phyloP scores from a whole-genome alignment of 2,113 vertebrate genomes.

The Scortum barcoo region DNA sequence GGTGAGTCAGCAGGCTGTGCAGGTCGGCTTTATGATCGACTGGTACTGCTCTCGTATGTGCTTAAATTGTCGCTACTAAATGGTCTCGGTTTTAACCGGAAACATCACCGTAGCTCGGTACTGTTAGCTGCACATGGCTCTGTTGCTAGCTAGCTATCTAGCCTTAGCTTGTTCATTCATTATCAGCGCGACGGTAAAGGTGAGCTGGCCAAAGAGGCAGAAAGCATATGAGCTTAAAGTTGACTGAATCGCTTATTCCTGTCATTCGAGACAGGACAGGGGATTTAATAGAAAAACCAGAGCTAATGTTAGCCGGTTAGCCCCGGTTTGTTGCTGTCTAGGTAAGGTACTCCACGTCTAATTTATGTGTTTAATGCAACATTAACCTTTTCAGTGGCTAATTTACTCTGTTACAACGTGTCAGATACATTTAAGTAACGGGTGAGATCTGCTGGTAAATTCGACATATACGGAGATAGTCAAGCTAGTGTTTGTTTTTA shows the following conservation, averaged over 20 bases:
- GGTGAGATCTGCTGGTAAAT: not conserved
- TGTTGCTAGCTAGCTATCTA: conserved; percentile 44
- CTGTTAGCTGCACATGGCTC: conserved; percentile 58
- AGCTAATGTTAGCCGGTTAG: not conserved
- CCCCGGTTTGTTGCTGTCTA: not conserved
- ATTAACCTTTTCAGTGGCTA: not conserved
- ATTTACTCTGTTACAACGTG: not conserved
- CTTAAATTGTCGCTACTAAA: fast-evolving
- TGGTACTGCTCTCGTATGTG: fast-evolving
- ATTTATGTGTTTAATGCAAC: not conserved
- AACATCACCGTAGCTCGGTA: not conserved
- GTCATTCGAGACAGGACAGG: too few species aligned
- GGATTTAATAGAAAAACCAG: not conserved
- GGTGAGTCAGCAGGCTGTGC: conserved; percentile 13
- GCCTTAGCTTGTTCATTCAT: conserved; percentile 20
- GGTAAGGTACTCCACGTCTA: too few species aligned
- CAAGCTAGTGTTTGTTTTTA: not conserved
- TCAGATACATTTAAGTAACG: fast-evolving
- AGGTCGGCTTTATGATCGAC: fast-evolving
- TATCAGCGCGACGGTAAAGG: not conserved
- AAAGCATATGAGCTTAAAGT: not conserved
- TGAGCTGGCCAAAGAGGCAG: not conserved
- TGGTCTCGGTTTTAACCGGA: not conserved
- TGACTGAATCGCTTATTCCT: not conserved
- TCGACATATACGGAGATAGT: too few species aligned